These are phyloP conservation scores for Noctuana brunneofusca DNA, from an alignment of 2,888 invertebrate species.

Conservation along the genomic window DNA sequence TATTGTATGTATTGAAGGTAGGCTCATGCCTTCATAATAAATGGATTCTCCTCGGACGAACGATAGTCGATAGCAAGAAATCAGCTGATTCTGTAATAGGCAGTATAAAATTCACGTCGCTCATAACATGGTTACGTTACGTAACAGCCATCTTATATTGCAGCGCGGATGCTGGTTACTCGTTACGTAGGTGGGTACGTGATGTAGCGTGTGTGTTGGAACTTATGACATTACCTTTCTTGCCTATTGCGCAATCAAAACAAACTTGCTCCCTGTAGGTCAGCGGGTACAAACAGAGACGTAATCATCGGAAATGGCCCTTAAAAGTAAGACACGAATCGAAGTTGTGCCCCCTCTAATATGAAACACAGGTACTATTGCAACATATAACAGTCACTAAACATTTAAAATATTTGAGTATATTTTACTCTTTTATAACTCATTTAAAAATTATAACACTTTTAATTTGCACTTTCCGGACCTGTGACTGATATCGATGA, in stretches of 20 bases:
- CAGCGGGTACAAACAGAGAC: conserved; percentile 12
- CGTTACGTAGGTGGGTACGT: background rate
- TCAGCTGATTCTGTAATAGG: conserved; percentile 10
- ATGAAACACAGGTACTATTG: no score
- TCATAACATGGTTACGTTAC: conserved; percentile 19
- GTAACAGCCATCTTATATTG: conserved; percentile 2
- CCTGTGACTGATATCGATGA: no score
- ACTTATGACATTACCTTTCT: conserved; percentile 27
- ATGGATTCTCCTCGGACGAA: background rate
- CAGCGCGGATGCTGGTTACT: background rate
- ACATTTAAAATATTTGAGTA: no score
- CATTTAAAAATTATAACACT: no score
- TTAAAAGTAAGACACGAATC: no score
- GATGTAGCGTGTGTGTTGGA: background rate
- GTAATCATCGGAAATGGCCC: no score
- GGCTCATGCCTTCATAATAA: no score
- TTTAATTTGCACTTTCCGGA: no score
- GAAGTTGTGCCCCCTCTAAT: no score
- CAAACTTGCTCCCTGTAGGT: conserved; percentile 7
- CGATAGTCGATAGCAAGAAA: background rate
- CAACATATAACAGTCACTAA: no score
- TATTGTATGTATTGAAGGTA: no score
- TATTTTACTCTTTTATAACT: no score
- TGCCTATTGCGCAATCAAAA: conserved; percentile 13
- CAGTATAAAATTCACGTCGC: conserved; percentile 6